Evolutionary conservation across 2,113 vertebrate genomes (phyloP).

Genomic region (Tachysurus fulvidraco): DNA sequence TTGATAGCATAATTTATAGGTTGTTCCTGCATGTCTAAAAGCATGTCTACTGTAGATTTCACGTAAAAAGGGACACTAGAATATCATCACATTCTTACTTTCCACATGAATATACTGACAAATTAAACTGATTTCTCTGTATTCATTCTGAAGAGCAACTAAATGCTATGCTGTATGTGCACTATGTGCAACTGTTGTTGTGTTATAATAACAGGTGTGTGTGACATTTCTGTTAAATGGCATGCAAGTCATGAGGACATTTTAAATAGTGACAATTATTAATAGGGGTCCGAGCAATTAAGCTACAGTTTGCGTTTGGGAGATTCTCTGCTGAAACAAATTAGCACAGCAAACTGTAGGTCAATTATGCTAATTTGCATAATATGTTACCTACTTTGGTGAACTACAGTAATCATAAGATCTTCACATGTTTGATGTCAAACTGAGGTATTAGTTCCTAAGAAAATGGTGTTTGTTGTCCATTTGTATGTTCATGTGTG

Average conservation of each 20-base stretch:
- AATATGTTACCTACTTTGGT: not conserved
- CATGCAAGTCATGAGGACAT: not conserved
- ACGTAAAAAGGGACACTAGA: not conserved
- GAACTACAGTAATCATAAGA: not conserved
- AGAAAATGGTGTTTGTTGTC: too few relatives aligned
- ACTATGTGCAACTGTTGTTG: conserved; percentile 12
- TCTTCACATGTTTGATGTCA: not conserved
- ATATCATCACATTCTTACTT: not conserved
- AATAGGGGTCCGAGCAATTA: not conserved
- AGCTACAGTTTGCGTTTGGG: not conserved
- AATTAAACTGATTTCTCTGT: not conserved
- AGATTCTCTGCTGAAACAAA: not conserved
- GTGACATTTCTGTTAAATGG: not conserved
- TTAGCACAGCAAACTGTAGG: not conserved
- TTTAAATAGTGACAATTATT: not conserved
- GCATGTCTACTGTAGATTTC: not conserved
- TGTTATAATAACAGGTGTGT: conserved; percentile 21
- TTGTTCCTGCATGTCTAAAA: not conserved
- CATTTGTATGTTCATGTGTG: not conserved
- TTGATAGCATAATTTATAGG: not conserved
- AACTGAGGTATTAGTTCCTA: not conserved
- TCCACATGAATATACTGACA: not conserved
- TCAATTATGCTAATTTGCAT: not conserved
- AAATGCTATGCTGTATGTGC: not conserved
- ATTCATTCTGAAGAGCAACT: not conserved